Percentiles rank a stretch among this genome's conserved stretches.
Evolutionary conservation across 2,113 vertebrate species (phyloP).

Genomic region (Phasianus colchicus): DNA sequence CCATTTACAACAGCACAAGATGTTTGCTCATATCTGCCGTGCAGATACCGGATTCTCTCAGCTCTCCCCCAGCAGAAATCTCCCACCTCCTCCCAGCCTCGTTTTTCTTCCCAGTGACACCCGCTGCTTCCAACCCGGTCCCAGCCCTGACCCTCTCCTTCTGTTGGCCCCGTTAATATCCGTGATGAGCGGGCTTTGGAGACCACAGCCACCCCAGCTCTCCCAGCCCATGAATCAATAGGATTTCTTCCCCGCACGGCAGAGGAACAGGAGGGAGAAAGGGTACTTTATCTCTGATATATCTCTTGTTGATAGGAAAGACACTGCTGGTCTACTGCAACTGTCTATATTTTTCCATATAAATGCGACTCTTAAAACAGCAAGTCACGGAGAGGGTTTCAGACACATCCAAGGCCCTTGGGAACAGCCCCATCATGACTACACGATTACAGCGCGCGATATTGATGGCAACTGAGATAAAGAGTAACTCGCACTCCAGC

Average conservation of each 20-base stretch:
- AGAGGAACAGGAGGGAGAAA: background rate
- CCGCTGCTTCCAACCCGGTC: background rate
- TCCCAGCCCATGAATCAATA: slow-evolving; percentile 49
- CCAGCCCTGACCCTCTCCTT: background rate
- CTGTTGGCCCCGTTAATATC: slow-evolving; percentile 10
- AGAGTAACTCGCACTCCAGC: background rate
- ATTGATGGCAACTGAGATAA: slow-evolving; percentile 6
- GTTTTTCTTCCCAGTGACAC: background rate
- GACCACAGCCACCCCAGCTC: background rate
- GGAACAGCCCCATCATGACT: slow-evolving; percentile 31
- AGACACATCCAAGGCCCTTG: slow-evolving; percentile 27
- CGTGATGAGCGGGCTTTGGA: slow-evolving; percentile 35
- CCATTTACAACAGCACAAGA: slow-evolving; percentile 50
- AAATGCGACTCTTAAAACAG: slow-evolving; percentile 61
- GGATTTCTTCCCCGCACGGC: background rate
- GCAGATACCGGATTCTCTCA: background rate
- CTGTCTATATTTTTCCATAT: slow-evolving; percentile 17
- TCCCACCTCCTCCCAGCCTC: background rate
- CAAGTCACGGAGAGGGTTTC: slow-evolving; percentile 37
- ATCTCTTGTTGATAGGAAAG: slow-evolving; percentile 48
- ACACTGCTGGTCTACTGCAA: slow-evolving; percentile 31
- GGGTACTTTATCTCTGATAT: background rate
- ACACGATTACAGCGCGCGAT: background rate
- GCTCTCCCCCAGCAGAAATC: background rate
- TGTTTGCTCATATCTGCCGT: slow-evolving; percentile 19